Conservation (phyloP, 2,797 vertebrate species). For the Micrastur ruficollis region DNA sequence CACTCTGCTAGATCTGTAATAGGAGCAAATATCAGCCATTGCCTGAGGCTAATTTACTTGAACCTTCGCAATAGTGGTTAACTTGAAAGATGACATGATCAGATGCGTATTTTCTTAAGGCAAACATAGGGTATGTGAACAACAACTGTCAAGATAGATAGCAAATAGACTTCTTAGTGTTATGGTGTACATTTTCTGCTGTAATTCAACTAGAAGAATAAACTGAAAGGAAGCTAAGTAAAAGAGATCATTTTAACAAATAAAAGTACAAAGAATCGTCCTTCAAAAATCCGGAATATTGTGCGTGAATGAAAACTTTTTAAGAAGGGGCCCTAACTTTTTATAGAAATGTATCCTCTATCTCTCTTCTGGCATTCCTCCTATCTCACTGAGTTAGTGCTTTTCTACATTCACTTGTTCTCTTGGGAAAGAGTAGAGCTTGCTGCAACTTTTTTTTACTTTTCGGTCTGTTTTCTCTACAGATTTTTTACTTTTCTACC, state of each 20-base stretch:
- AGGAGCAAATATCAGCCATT: constrained; percentile 1
- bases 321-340: neutral
- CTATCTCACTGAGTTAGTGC: neutral
- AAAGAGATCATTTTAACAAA: neutral
- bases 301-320: neutral
- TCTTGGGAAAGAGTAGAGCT: neutral
- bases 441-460: neutral
- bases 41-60: neutral
- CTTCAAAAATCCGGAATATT: neutral
- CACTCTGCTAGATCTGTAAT: neutral
- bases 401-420: neutral
- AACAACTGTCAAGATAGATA: constrained; percentile 39
- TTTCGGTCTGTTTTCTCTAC: neutral
- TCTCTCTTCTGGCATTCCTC: neutral
- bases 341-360: neutral
- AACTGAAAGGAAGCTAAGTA: neutral
- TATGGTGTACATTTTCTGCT: neutral
- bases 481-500: neutral
- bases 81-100: constrained; percentile 21
- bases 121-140: constrained; percentile 1
- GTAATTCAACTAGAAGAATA: neutral
- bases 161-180: neutral
- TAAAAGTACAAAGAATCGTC: neutral
- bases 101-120: constrained; percentile 12
- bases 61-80: neutral